Evolutionary conservation across 2,888 invertebrate genomes (phyloP).

Genomic region (Brachylomia viminalis): DNA sequence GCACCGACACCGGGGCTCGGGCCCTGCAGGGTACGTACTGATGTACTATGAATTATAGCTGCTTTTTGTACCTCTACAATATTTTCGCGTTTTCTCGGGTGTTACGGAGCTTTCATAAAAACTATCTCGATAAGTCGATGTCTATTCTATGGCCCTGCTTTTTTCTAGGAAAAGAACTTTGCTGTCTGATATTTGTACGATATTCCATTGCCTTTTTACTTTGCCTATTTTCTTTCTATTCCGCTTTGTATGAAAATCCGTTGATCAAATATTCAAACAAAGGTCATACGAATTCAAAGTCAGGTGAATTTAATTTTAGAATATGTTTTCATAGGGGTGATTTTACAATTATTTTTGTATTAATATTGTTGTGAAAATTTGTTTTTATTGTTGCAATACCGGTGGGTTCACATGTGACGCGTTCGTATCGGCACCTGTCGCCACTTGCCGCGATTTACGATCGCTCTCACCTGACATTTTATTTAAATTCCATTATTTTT

Average conservation of each 20-base stretch:
- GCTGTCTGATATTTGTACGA: background rate
- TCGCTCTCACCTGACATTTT: slow-evolving; percentile 44
- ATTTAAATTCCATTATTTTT: slow-evolving; percentile 37
- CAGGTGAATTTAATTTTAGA: slow-evolving; percentile 3
- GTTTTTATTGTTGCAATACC: slow-evolving; percentile 37
- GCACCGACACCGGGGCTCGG: slow-evolving; percentile 64
- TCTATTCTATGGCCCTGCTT: slow-evolving; percentile 16
- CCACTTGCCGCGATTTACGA: slow-evolving; percentile 54
- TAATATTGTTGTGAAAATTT: slow-evolving; percentile 21
- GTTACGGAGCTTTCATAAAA: slow-evolving; percentile 29
- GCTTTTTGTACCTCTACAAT: slow-evolving; percentile 46
- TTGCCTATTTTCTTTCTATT: background rate
- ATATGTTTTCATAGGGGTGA: background rate
- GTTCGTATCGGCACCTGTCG: slow-evolving; percentile 60
- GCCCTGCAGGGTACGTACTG: slow-evolving; percentile 31
- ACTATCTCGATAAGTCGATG: slow-evolving; percentile 22
- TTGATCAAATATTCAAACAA: slow-evolving; percentile 7
- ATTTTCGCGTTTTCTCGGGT: slow-evolving; percentile 38
- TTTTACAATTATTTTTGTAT: slow-evolving; percentile 22
- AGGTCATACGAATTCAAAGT: slow-evolving; percentile 16
- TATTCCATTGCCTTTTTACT: background rate
- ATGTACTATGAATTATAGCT: slow-evolving; percentile 59
- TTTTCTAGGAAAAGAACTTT: background rate
- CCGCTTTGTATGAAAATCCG: background rate
- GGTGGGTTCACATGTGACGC: slow-evolving; percentile 34